Evolutionary conservation across 2,113 vertebrate genomes (phyloP), one percentile per base, ranked within the genome.

Genomic region (Odocoileus hemionus): DNA sequence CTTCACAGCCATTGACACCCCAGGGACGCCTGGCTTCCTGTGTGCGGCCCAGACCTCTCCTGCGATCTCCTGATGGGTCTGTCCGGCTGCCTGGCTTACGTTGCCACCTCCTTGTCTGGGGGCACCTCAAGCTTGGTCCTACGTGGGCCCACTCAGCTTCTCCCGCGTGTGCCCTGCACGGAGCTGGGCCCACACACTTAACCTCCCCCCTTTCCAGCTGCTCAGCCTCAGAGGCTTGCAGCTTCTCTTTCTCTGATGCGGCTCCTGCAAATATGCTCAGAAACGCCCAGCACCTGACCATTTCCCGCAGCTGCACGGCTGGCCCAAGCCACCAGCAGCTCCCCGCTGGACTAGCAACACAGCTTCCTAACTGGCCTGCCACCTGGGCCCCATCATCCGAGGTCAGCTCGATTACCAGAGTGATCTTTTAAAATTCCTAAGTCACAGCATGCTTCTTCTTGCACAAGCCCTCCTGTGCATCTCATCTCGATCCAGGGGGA

Each of bases 101-200:
- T 30, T 47, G 55, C 19, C 57, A 13, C 30, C 52, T 28, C 2
- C 4, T 33, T 45, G 19, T 25, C 47, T 3, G 30, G 17, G 55
- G 21, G 21, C 28, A 25, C 6, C n/a, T 55, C 36, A 5, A n/a
- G 28, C 10, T 58, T 28, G 2, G 5, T 19, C 36, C 23, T 16
- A 33, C 19, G 2, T 30, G n/a, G 55, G 13, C 26, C 33, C 58
- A 16, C 25, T 79, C 26, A 33, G 19, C 19, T 39, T 52, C 9
- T 9, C 17, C 17, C 0, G 0, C 1, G 1, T 43, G 55, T 12
- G 39, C 33, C 26, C 13, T 0, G 0, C 55, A 10, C 21, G 8
- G 55, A 60, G 30, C 39, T 10, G 15, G 45, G 1, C 50, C 43
- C 23, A 15, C 16, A 58, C 43, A 60, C 25, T 6, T 67, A 21